Conservation (phyloP, 2,888 invertebrate genomes). For the Leptarthrus brevirostris region DNA sequence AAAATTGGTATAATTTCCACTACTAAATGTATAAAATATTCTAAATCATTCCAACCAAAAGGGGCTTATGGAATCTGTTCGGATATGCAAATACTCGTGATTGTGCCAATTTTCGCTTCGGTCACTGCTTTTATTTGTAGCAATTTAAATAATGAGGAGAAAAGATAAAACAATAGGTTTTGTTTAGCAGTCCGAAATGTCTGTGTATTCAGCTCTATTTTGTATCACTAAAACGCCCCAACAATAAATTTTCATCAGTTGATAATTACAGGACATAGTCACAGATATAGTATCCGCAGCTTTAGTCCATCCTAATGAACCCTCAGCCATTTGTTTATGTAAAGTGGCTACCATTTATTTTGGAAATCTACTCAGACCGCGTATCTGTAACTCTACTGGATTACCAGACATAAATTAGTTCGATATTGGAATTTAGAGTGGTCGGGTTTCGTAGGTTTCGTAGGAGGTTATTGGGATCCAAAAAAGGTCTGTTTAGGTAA, state of each 20-base stretch:
- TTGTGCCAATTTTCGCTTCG: too few relatives aligned
- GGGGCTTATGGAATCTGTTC: too few relatives aligned
- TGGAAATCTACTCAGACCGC: conserved; percentile 17
- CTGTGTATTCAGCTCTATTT: not conserved
- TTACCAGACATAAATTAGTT: conserved; percentile 12
- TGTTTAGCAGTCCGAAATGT: not conserved
- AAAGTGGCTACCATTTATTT: conserved; percentile 32
- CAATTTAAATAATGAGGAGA: conserved; percentile 27
- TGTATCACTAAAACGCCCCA: not conserved
- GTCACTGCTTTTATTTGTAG: too few relatives aligned
- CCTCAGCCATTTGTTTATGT: conserved; percentile 24
- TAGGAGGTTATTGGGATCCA: not conserved
- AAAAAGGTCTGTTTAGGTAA: not conserved
- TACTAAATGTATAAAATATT: too few relatives aligned
- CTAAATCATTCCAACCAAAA: too few relatives aligned
- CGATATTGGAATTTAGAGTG: not conserved
- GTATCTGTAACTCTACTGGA: conserved; percentile 10
- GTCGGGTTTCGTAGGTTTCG: too few relatives aligned
- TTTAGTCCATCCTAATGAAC: conserved; percentile 4
- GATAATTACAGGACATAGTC: conserved; percentile 22
- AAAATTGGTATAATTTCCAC: too few relatives aligned
- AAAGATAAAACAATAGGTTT: too few relatives aligned
- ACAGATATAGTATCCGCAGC: not conserved
- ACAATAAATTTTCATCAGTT: conserved; percentile 38
- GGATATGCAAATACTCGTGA: too few relatives aligned